phyloP scores from a whole-genome alignment of 1,140 invertebrate species.

The Leptopilina clavipes region DNA sequence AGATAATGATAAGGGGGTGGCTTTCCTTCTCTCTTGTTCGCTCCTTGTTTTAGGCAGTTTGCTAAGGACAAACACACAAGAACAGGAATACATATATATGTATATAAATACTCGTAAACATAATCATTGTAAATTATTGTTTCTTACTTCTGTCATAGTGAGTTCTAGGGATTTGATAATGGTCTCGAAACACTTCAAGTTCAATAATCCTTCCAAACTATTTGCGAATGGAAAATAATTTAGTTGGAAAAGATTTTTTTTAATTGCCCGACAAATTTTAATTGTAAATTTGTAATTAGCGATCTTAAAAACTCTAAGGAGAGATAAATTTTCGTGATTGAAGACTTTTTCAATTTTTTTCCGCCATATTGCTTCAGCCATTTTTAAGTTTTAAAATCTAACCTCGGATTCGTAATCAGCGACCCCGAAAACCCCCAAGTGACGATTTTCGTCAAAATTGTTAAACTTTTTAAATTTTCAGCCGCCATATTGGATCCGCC shows the following conservation, averaged over 20 bases:
- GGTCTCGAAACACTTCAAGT: neutral
- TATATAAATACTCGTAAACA: slow-evolving; percentile 39
- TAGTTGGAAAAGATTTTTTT: too few relatives aligned
- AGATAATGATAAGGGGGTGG: slow-evolving; percentile 53
- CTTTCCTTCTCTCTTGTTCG: slow-evolving; percentile 42
- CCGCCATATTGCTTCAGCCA: too few relatives aligned
- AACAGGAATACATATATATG: neutral
- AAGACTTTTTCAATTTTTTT: too few relatives aligned
- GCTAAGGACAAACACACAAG: slow-evolving; percentile 31
- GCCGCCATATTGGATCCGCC: too few relatives aligned
- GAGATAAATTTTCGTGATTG: neutral
- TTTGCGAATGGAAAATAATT: neutral
- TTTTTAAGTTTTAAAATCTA: too few relatives aligned
- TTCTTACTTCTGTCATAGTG: neutral
- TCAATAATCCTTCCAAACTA: neutral
- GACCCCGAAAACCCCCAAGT: too few relatives aligned
- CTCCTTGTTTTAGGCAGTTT: neutral
- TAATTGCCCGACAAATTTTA: too few relatives aligned
- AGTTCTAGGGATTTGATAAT: slow-evolving; percentile 16
- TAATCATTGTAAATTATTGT: slow-evolving; percentile 48
- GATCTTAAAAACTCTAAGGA: neutral
- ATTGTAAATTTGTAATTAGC: neutral
- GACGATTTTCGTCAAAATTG: too few relatives aligned
- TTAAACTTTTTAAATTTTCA: too few relatives aligned
- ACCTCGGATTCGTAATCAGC: too few relatives aligned